These are phyloP conservation scores for Heliconius erato DNA, from an alignment of 2,888 invertebrate species.

Conservation along the genomic window DNA sequence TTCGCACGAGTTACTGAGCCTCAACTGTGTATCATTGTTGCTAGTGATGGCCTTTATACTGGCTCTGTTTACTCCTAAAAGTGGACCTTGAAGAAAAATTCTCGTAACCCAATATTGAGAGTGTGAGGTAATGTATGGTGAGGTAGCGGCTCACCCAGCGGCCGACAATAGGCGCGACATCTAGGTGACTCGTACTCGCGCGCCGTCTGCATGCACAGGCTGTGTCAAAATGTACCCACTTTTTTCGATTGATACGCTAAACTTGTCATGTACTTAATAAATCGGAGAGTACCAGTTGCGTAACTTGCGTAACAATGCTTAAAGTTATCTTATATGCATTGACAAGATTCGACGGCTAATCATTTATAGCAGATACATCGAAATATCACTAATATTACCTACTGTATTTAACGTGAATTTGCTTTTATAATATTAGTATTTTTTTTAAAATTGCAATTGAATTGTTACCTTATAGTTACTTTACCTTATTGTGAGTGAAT, in stretches of 20 bases:
- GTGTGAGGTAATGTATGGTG: conserved; percentile 82
- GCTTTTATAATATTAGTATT: neutral
- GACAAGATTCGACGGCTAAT: neutral
- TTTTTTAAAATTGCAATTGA: neutral
- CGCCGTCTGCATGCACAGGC: conserved; percentile 73
- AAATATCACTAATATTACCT: neutral
- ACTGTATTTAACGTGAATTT: neutral
- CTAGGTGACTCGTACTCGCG: conserved; percentile 85
- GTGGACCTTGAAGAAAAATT: conserved; percentile 84
- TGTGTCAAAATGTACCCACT: conserved; percentile 60
- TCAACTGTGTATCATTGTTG: conserved; percentile 78
- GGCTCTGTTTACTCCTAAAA: conserved; percentile 83
- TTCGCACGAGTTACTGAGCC: conserved; percentile 73
- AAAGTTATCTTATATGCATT: neutral
- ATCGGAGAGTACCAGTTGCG: conserved; percentile 37
- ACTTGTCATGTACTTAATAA: conserved; percentile 41
- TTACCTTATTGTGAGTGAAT: no score
- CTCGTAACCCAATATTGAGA: conserved; percentile 85
- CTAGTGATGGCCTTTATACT: conserved; percentile 83
- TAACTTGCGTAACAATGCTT: conserved; percentile 39
- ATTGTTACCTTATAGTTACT: neutral
- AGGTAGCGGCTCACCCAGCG: conserved; percentile 79
- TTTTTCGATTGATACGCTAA: conserved; percentile 43
- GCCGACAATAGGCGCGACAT: conserved; percentile 84
- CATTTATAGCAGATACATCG: neutral